Evolutionary conservation across 1,140 invertebrate species (phyloP).

Genomic region (Calosoma granatense): DNA sequence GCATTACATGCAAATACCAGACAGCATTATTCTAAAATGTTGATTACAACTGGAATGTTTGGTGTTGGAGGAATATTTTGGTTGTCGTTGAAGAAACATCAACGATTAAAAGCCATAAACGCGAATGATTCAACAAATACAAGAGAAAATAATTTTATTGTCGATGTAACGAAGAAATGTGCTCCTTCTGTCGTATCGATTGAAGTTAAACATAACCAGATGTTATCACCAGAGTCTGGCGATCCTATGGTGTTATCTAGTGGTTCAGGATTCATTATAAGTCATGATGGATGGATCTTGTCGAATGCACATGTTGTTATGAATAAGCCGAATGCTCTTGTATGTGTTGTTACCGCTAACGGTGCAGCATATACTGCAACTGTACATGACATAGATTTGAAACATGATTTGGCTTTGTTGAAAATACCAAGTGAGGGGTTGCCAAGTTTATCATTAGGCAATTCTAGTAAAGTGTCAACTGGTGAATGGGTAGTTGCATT

Average conservation of each 20-base stretch:
- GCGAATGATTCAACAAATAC: no score
- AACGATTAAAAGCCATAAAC: no score
- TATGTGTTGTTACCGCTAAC: conserved; percentile 13
- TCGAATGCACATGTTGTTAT: conserved; percentile 93
- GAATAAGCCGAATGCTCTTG: conserved; percentile 53
- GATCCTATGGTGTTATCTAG: conserved; percentile 58
- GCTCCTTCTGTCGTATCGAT: conserved; percentile 80
- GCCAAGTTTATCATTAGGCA: conserved; percentile 40
- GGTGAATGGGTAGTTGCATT: conserved; percentile 56
- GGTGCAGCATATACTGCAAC: conserved; percentile 18
- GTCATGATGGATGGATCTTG: conserved; percentile 77
- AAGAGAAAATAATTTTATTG: conserved; percentile 73
- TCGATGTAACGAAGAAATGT: conserved; percentile 77
- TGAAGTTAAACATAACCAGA: conserved; percentile 64
- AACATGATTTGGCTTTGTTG: conserved; percentile 56
- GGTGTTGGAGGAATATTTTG: no score
- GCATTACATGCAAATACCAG: no score
- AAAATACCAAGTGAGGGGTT: conserved; percentile 40
- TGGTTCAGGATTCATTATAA: conserved; percentile 86
- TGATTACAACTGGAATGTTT: no score
- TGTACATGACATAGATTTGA: conserved; percentile 52
- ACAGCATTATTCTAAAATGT: no score
- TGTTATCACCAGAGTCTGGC: conserved; percentile 47
- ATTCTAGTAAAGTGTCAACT: conserved; percentile 38
- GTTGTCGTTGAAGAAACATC: no score